Percentiles rank a stretch among this genome's conserved stretches.
Conservation (phyloP, 2,113 vertebrate species). For the Speoplatyrhinus poulsoni region DNA sequence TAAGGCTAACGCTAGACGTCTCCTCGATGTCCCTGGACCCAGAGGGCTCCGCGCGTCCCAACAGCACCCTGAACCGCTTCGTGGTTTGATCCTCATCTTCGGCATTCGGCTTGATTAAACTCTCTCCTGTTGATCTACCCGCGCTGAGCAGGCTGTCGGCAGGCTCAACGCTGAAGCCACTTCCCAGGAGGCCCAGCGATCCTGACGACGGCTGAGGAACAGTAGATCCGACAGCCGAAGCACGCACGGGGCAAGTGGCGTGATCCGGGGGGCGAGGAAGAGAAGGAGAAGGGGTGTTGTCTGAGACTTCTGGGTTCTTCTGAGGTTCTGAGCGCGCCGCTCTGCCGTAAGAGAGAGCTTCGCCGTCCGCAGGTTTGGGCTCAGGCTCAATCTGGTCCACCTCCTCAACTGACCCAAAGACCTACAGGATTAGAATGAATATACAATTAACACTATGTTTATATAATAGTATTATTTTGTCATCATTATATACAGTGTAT, state of each 20-base stretch:
- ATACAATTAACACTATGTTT: too few relatives aligned
- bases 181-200: conserved; percentile 20
- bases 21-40: conserved; percentile 19
- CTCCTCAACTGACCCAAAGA: conserved; percentile 90
- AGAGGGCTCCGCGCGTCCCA: conserved; percentile 15
- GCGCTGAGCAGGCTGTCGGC: neutral
- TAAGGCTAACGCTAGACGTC: conserved; percentile 5
- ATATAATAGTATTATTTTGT: too few relatives aligned
- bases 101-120: neutral
- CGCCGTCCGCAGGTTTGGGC: conserved; percentile 75
- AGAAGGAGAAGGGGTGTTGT: conserved; percentile 80
- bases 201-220: conserved; percentile 18
- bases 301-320: conserved; percentile 74
- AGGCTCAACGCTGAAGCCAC: conserved; percentile 29
- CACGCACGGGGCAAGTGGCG: conserved; percentile 64
- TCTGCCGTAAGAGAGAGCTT: conserved; percentile 60
- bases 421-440: conserved; percentile 69
- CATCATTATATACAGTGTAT: too few relatives aligned
- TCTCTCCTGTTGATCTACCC: neutral
- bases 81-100: conserved; percentile 17
- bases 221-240: conserved; percentile 55
- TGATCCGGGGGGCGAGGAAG: conserved; percentile 80
- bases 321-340: conserved; percentile 79
- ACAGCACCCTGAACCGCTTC: conserved; percentile 20
- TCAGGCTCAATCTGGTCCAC: conserved; percentile 73